Evolutionary conservation across 2,113 vertebrate species (phyloP).

Genomic region (Megaceryle maxima): DNA sequence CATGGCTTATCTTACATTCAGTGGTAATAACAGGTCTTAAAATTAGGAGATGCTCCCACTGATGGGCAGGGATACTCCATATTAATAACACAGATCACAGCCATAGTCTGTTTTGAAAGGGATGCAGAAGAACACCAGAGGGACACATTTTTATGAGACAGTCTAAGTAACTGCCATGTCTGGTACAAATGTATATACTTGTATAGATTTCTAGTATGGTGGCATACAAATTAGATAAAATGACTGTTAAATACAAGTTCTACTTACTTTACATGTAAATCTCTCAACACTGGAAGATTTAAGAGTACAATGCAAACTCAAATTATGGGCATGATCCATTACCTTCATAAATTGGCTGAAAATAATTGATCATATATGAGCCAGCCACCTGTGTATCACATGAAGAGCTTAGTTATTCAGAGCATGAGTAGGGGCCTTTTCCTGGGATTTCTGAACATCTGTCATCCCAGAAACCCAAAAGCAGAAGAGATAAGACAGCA

Average conservation of each 20-base stretch:
- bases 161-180: background rate
- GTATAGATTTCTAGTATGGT: too few relatives aligned
- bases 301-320: background rate
- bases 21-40: background rate
- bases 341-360: background rate
- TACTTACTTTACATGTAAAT: background rate
- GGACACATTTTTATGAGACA: background rate
- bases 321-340: background rate
- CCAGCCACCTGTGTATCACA: background rate
- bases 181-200: background rate
- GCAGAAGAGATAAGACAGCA: background rate
- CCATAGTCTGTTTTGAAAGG: background rate
- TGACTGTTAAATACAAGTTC: background rate
- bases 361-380: background rate
- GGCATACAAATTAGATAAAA: background rate
- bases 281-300: background rate
- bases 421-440: background rate
- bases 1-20: background rate
- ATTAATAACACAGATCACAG: background rate
- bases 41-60: background rate
- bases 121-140: background rate
- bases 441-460: background rate
- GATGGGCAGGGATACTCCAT: background rate
- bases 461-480: background rate
- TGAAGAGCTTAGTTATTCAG: background rate